A percentile compares a stretch with the other conserved stretches of the same genome.
Evolutionary conservation across 2,113 vertebrate species (phyloP).

Genomic region (Mesitornis unicolor): DNA sequence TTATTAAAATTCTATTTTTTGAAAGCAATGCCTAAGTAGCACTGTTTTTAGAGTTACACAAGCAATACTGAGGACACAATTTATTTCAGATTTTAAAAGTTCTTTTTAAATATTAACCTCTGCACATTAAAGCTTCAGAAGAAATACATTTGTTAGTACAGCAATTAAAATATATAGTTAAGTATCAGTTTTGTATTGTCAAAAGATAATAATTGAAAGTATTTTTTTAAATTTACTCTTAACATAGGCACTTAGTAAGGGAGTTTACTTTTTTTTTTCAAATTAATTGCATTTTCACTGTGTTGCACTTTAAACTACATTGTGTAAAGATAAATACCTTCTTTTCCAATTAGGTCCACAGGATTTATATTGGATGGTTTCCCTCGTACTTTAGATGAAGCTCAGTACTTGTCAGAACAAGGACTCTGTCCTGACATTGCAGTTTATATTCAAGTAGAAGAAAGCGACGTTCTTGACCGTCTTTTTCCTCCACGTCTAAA

Average conservation of each 20-base stretch:
- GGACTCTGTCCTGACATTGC: constrained; percentile 85
- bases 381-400: constrained; percentile 79
- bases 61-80: neutral
- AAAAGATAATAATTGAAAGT: neutral
- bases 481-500: constrained; percentile 77
- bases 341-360: constrained; percentile 78
- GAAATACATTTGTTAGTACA: neutral
- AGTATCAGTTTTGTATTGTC: neutral
- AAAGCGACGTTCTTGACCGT: constrained; percentile 75
- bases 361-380: constrained; percentile 95
- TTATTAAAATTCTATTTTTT: neutral
- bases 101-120: neutral
- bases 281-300: neutral
- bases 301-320: neutral
- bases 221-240: neutral
- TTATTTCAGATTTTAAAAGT: neutral
- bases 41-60: neutral
- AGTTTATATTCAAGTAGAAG: constrained; percentile 77
- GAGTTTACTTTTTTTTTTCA: neutral
- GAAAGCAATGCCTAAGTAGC: neutral
- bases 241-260: neutral
- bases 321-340: neutral
- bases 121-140: neutral
- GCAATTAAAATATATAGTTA: neutral
- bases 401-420: constrained; percentile 76